Percentiles rank a stretch among this genome's conserved stretches.
phyloP scores from a whole-genome alignment of 1,140 invertebrate genomes.

The Lanistes nyassanus region DNA sequence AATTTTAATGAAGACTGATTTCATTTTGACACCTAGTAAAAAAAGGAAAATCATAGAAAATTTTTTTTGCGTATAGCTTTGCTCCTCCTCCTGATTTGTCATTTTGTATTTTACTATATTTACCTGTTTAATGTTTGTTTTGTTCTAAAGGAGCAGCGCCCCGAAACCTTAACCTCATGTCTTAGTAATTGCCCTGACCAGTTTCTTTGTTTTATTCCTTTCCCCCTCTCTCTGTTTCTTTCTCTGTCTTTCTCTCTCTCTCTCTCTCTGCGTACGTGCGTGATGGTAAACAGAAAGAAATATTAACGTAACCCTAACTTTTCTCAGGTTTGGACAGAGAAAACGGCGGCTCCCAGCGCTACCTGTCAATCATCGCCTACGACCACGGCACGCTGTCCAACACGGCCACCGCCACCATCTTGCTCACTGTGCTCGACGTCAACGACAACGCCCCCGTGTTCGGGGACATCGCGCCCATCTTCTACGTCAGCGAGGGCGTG shows the following conservation, averaged over 20 bases:
- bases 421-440: slow-evolving; percentile 77
- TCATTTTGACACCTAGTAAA: no score
- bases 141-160: neutral
- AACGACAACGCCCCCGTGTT: slow-evolving; percentile 62
- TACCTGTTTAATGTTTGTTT: no score
- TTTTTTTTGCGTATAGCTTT: no score
- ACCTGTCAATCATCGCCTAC: slow-evolving; percentile 66
- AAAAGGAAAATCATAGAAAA: no score
- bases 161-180: neutral
- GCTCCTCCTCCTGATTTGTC: no score
- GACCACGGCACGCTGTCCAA: slow-evolving; percentile 73
- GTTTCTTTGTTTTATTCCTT: neutral
- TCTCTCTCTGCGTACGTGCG: no score
- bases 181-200: neutral
- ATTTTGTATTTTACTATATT: no score
- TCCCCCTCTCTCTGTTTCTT: neutral
- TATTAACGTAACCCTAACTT: neutral
- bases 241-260: neutral
- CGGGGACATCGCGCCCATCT: slow-evolving; percentile 42
- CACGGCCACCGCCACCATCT: slow-evolving; percentile 49
- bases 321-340: slow-evolving; percentile 58
- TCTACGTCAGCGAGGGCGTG: slow-evolving; percentile 77
- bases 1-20: no score
- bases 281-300: no score
- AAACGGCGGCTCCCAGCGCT: slow-evolving; percentile 71